Base-by-base conservation (phyloP, 2,113 vertebrate species). In the Chloropsis hardwickii region DNA sequence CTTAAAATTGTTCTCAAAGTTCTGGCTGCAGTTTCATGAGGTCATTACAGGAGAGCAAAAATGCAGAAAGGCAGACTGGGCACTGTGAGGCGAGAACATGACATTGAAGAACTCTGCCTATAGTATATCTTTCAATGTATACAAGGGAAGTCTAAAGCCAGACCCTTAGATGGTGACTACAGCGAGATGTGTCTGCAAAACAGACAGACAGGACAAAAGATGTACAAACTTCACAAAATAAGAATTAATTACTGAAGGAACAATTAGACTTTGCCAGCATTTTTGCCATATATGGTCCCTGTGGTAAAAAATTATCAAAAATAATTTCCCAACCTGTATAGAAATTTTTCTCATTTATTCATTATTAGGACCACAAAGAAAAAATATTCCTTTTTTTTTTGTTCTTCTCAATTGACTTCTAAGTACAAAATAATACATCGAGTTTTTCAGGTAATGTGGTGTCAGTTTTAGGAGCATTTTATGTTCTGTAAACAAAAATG, bases 391-490 rank as follows among this genome's bases (percentile, higher is more conserved):
- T 76, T 90, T 97, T 37, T 37, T 96, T 94, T 88, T 73, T 92
- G 40, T 81, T 94, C 40, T 66, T 97, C 76, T 78, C 25, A 69
- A 23, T 25, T 31, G 83, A 78, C 80, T 94, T 91, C 10, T 66
- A 94, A 94, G 50, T 95, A 27, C 71, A 94, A 96, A 97, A 95
- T 81, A 94, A 95, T 82, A 40, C 47, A 93, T 92, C 40, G 50
- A 95, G 77, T 15, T 80, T 95, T 94, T 96, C 80, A 84, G 82
- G 53, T 94, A 84, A 85, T 72, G 16, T 72, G 14, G 64, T 86
- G 40, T 93, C 73, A 94, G 76, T 94, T 96, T 93, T 51, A 94
- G 57, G 70, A 86, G 51, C 56, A 80, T 95, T 96, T 87, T 76
- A 77, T 74, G 42, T 48, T 90, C 67, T 92, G 73, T 93, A 90